Percentiles rank a stretch among this genome's conserved stretches.
These are phyloP conservation scores for Strigamia transsilvanica DNA, from an alignment of 2,888 invertebrate species.

Conservation along the genomic window DNA sequence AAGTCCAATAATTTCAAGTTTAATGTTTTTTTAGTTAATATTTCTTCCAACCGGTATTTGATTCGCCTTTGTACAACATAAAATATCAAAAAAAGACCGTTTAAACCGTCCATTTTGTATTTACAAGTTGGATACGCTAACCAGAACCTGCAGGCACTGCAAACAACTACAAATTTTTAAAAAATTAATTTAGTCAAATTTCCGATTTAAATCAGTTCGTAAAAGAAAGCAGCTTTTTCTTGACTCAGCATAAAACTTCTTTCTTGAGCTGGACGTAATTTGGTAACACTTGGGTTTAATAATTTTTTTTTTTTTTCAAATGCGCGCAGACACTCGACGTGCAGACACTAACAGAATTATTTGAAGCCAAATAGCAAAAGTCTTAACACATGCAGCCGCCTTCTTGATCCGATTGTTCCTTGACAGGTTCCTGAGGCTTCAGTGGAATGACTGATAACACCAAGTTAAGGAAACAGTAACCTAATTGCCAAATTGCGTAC, in stretches of 20 bases:
- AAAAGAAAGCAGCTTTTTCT: conserved; percentile 25
- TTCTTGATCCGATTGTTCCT: conserved; percentile 80
- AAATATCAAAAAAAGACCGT: neutral
- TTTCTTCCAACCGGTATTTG: neutral
- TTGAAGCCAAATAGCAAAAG: conserved; percentile 3
- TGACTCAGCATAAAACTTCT: conserved; percentile 18
- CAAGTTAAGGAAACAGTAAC: conserved; percentile 44
- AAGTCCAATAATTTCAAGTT: neutral
- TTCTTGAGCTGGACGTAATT: conserved; percentile 38
- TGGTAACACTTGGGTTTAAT: conserved; percentile 26
- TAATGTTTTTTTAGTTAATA: neutral
- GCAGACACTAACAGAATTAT: conserved; percentile 10
- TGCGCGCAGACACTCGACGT: conserved; percentile 24
- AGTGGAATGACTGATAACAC: conserved; percentile 55
- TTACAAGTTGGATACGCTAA: conserved; percentile 9
- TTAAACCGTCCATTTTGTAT: neutral
- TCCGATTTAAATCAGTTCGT: neutral
- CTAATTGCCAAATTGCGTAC: no score
- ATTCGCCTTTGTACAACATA: neutral
- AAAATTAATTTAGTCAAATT: neutral
- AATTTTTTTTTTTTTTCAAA: conserved; percentile 1
- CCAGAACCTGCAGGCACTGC: conserved; percentile 14
- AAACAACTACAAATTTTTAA: neutral
- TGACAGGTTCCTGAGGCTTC: conserved; percentile 56
- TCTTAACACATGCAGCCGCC: conserved; percentile 82